Percentiles rank a stretch among this genome's conserved stretches.
These are phyloP conservation scores for Australoheros facetus DNA, from an alignment of 2,797 vertebrate species.

Conservation along the genomic window DNA sequence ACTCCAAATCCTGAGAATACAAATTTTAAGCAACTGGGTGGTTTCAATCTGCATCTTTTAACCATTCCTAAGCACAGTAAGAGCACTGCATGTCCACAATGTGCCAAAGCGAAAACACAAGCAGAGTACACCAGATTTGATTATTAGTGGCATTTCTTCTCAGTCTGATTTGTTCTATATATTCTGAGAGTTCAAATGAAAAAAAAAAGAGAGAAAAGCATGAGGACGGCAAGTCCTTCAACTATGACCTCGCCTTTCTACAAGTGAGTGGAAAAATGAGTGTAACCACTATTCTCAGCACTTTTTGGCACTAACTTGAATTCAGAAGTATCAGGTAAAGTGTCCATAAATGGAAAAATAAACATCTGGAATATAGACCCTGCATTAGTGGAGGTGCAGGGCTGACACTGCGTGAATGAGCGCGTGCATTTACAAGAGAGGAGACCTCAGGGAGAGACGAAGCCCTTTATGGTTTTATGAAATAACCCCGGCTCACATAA, in stretches of 20 bases:
- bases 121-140: conserved; percentile 18
- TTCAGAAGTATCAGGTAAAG: conserved; percentile 65
- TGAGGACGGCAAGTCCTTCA: neutral
- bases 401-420: conserved; percentile 38
- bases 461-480: conserved; percentile 40
- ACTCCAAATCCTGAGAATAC: conserved; percentile 82
- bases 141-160: neutral
- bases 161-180: neutral
- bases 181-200: neutral
- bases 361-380: conserved; percentile 50
- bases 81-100: neutral
- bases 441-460: conserved; percentile 37
- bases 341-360: conserved; percentile 68
- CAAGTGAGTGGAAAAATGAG: conserved; percentile 29
- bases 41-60: neutral
- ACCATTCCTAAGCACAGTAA: neutral
- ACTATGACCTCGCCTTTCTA: conserved; percentile 39
- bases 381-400: conserved; percentile 28
- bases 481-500: conserved; percentile 48
- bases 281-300: conserved; percentile 51
- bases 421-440: conserved; percentile 27
- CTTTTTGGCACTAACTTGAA: conserved; percentile 52
- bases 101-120: conserved; percentile 1
- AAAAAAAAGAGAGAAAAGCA: neutral
- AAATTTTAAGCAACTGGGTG: conserved; percentile 5